Base-by-base conservation (phyloP, 2,888 invertebrate species). In the Caenorhabditis panamensis region DNA sequence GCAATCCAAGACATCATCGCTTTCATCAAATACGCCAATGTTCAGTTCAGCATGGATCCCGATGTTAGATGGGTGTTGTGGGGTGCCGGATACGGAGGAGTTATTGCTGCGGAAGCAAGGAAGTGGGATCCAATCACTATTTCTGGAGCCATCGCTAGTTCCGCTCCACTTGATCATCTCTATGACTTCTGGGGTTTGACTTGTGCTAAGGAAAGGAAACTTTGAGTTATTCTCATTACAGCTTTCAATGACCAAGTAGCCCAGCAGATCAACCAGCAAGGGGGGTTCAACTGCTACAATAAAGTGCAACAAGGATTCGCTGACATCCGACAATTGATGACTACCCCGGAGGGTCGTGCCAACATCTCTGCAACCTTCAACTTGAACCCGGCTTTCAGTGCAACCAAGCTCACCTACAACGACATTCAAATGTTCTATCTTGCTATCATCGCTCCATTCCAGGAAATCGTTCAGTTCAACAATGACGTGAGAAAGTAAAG, bases 121-220 rank as follows among this genome's bases (percentile, higher is more conserved):
- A n/a, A n/a, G n/a, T n/a, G n/a, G n/a, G n/a, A n/a, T n/a, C n/a
- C n/a, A n/a, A n/a, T 92, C 91, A 92, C 96, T 24, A 94, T 96
- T 0, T 93, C 95, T 90, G 96, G 94, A 1, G 94, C 96, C 5
- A 94, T 97, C 61, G 96, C 96, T 8, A 94, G 95, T 0, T 96
- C 96, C 92, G 96, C 95, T 0, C 96, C 97, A 0, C 92, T 97
- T 18, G 91, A 95, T 72, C 96, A 96, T 1, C 92, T 95, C 92
- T 93, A 95, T 2, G 94, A 97, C 92, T 96, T 96, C 89, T 93
- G 93, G 91, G 94, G 95, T 95, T 26, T 63, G 73, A 49, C 36
- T 13, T 1, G n/a, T n/a, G n/a, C n/a, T n/a, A n/a, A n/a, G n/a
- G n/a, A 36, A 1, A 31, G 0, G n/a, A 28, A 20, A 28, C 13